Evolutionary conservation across 2,888 invertebrate genomes (phyloP).

Genomic region (Andrena chrysosceles): DNA sequence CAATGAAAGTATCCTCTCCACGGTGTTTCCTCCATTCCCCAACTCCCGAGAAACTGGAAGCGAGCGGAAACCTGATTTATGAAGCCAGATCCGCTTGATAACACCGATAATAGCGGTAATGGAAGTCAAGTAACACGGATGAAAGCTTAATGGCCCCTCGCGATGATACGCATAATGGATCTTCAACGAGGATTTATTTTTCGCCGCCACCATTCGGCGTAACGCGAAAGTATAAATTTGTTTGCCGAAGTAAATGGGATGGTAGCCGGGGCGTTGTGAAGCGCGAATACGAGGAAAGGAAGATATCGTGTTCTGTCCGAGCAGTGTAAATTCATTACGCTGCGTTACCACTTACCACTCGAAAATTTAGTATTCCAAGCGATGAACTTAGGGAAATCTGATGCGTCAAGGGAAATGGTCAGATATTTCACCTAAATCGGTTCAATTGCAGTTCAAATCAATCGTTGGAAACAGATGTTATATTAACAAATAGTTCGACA

Average conservation of each 20-base stretch:
- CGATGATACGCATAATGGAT: conserved; percentile 44
- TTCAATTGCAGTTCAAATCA: too few species aligned
- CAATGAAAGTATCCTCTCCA: conserved; percentile 82
- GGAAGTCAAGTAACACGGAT: conserved; percentile 57
- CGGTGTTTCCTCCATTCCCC: conserved; percentile 53
- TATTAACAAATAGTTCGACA: neutral
- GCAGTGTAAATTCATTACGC: too few species aligned
- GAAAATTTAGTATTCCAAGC: too few species aligned
- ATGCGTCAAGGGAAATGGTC: too few species aligned
- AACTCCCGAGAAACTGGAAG: conserved; percentile 34
- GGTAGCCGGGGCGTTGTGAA: too few species aligned
- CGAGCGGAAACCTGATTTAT: conserved; percentile 52
- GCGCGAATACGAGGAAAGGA: too few species aligned
- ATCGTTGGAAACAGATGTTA: too few species aligned
- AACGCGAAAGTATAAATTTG: neutral
- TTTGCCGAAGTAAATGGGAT: neutral
- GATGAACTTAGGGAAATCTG: too few species aligned
- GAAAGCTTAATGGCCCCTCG: conserved; percentile 47
- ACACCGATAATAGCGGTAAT: conserved; percentile 50
- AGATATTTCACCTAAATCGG: too few species aligned
- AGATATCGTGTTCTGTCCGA: too few species aligned
- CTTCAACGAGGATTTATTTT: conserved; percentile 15
- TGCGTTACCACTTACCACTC: too few species aligned
- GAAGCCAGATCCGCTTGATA: conserved; percentile 57
- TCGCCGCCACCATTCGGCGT: neutral